Conservation (phyloP, 2,797 vertebrate species). For the Octomys mimax region DNA sequence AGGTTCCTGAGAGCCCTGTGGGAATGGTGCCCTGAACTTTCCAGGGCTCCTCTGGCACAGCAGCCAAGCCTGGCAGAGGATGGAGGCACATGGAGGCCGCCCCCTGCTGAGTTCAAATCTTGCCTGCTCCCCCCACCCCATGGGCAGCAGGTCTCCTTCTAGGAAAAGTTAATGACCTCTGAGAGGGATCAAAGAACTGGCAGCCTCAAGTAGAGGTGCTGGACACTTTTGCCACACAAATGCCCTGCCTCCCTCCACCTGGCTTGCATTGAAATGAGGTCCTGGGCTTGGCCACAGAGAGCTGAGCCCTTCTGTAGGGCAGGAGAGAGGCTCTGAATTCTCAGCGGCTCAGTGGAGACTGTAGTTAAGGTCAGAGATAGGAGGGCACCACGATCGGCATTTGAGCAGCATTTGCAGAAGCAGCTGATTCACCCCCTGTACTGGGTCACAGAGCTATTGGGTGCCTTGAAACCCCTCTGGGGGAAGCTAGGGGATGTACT, state of each 20-base stretch:
- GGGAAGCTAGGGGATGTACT: background rate
- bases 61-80: background rate
- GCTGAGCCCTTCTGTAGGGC: background rate
- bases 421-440: background rate
- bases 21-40: background rate
- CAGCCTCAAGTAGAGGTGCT: background rate
- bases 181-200: background rate
- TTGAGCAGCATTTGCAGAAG: background rate
- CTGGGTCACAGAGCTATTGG: background rate
- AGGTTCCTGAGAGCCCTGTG: background rate
- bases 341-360: background rate
- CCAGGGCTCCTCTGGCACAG: background rate
- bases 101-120: too few relatives aligned
- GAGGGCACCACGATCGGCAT: background rate
- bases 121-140: accelerated
- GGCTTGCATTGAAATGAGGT: background rate
- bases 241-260: background rate
- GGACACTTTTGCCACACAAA: background rate
- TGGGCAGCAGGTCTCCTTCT: background rate
- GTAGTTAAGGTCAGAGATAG: background rate
- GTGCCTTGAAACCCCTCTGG: background rate
- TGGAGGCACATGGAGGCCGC: accelerated
- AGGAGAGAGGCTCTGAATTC: background rate
- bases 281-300: background rate
- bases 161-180: background rate